A percentile compares a stretch with the other conserved stretches of the same genome.
These are phyloP conservation scores for Synergus gifuensis DNA, from an alignment of 2,888 invertebrate genomes.

Conservation along the genomic window DNA sequence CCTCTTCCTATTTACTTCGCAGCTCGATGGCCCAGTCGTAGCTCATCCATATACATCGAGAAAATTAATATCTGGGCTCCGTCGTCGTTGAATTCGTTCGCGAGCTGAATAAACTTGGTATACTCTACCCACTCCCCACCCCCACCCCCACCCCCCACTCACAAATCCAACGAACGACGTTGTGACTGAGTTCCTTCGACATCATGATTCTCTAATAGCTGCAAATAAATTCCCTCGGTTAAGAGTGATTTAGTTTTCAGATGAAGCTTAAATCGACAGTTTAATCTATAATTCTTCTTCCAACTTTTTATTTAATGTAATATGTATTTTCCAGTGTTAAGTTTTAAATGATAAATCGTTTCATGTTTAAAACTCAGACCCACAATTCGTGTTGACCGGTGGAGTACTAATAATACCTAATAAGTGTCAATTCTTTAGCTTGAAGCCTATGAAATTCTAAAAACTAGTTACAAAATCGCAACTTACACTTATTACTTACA, in stretches of 20 bases:
- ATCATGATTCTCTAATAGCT: conserved; percentile 8
- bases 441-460: no score
- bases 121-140: conserved; percentile 38
- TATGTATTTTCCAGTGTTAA: no score
- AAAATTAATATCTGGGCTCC: conserved; percentile 75
- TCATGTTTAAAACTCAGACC: no score
- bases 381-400: no score
- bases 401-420: no score
- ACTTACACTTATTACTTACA: no score
- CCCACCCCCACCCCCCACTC: not conserved
- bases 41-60: conserved; percentile 76
- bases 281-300: no score
- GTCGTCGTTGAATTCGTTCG: conserved; percentile 63
- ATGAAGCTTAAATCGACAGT: no score
- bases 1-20: conserved; percentile 41
- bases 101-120: conserved; percentile 72
- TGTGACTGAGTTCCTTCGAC: not conserved
- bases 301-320: no score
- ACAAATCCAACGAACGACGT: not conserved
- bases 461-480: no score
- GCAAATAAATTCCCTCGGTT: not conserved
- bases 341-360: no score
- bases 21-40: conserved; percentile 59
- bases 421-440: no score
- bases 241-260: not conserved